A percentile compares a stretch with the other conserved stretches of the same genome.
Evolutionary conservation across 2,797 vertebrate species (phyloP).

Genomic region (Rousettus madagascariensis): DNA sequence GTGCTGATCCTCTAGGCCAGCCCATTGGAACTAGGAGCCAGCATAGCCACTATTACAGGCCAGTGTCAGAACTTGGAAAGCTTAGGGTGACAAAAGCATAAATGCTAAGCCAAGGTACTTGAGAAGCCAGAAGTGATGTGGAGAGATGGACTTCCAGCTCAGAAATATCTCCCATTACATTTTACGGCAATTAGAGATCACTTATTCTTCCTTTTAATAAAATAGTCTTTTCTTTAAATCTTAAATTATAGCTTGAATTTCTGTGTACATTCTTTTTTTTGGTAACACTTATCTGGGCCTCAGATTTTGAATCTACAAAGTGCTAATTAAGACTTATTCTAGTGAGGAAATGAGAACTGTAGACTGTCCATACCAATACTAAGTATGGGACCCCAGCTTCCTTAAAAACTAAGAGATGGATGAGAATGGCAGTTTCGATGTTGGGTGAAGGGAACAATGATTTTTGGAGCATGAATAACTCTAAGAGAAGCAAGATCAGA

Average conservation of each 20-base stretch:
- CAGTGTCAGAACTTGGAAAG: neutral
- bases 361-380: neutral
- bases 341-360: conserved; percentile 11
- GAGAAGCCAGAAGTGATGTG: neutral
- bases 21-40: neutral
- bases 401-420: neutral
- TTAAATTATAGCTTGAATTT: conserved; percentile 24
- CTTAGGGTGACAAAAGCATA: neutral
- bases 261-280: neutral
- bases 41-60: neutral
- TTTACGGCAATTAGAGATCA: neutral
- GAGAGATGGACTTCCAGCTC: neutral
- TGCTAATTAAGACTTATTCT: conserved; percentile 17
- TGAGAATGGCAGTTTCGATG: neutral
- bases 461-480: neutral
- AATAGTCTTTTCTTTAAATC: conserved; percentile 15
- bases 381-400: neutral
- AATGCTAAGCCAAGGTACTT: neutral
- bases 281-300: neutral
- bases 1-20: neutral
- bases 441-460: neutral
- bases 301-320: conserved; percentile 43
- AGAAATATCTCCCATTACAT: neutral
- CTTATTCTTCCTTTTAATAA: neutral
- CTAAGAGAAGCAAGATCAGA: neutral